Percentiles rank a stretch among this genome's conserved stretches.
phyloP scores from a whole-genome alignment of 2,888 invertebrate genomes.

The Drosophila hamatofila region DNA sequence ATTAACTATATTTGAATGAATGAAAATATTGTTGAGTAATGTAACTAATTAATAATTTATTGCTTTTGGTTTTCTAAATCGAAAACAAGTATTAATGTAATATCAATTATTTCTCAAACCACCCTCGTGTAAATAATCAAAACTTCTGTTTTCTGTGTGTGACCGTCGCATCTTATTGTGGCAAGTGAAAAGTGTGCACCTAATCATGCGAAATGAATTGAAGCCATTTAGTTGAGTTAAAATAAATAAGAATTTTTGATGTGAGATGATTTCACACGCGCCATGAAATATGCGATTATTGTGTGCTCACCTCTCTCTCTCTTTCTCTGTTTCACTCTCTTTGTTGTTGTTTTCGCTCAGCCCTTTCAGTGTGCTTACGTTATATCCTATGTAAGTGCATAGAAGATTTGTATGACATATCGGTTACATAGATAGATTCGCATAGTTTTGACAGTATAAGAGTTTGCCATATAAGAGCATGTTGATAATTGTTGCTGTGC shows the following conservation, averaged over 20 bases:
- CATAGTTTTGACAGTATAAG: constrained; percentile 29
- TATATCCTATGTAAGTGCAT: background rate
- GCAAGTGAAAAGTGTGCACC: constrained; percentile 51
- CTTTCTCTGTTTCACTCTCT: background rate
- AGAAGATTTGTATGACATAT: background rate
- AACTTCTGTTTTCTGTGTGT: constrained; percentile 36
- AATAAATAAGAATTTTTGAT: constrained; percentile 30
- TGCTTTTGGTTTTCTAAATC: background rate
- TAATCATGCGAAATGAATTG: constrained; percentile 67
- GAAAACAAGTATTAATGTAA: background rate
- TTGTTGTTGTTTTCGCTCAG: background rate
- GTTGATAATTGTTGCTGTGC: constrained; percentile 11
- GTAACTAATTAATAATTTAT: background rate
- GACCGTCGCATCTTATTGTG: constrained; percentile 51
- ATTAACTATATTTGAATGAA: background rate
- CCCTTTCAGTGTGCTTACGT: constrained; percentile 7
- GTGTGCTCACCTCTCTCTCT: background rate
- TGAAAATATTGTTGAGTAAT: background rate
- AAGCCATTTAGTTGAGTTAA: constrained; percentile 61
- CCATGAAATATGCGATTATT: constrained; percentile 4
- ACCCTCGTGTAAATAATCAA: constrained; percentile 27
- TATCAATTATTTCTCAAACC: background rate
- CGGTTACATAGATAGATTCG: constrained; percentile 2
- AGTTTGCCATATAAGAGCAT: constrained; percentile 29
- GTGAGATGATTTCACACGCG: constrained; percentile 24